These are phyloP conservation scores for Cherax quadricarinatus DNA, from an alignment of 1,140 invertebrate genomes.

Conservation along the genomic window DNA sequence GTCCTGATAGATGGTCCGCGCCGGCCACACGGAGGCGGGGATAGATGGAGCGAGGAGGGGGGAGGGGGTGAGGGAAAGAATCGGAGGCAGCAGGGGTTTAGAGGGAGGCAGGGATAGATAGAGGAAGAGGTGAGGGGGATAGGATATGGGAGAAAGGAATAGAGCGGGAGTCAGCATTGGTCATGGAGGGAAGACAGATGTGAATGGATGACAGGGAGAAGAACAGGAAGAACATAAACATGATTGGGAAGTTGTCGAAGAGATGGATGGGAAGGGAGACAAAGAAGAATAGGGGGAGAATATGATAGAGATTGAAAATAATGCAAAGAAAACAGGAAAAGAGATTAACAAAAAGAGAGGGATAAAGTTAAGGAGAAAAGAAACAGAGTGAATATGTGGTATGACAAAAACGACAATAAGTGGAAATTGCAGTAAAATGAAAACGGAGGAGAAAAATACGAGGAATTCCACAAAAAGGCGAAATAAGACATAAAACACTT, in stretches of 20 bases:
- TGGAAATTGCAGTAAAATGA: too few relatives aligned
- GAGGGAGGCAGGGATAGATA: not conserved
- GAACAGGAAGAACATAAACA: not conserved
- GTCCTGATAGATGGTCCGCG: slow-evolving; percentile 31
- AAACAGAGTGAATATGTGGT: too few relatives aligned
- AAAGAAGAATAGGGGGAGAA: too few relatives aligned
- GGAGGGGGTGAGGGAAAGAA: not conserved
- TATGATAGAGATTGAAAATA: too few relatives aligned
- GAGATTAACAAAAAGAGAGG: too few relatives aligned
- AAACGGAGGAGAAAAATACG: too few relatives aligned
- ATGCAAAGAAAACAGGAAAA: too few relatives aligned
- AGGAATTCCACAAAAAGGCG: too few relatives aligned
- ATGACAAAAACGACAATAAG: too few relatives aligned
- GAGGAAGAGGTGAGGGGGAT: too few relatives aligned
- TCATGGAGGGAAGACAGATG: not conserved
- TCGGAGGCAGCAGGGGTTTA: not conserved
- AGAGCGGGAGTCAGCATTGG: not conserved
- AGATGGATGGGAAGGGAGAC: not conserved
- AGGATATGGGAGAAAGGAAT: not conserved
- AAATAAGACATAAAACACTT: too few relatives aligned
- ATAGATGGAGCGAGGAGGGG: not conserved
- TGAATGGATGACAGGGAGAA: not conserved
- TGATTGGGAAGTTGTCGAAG: not conserved
- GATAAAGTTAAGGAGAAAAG: too few relatives aligned
- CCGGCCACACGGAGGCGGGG: not conserved